A percentile compares a stretch with the other conserved stretches of the same genome.
These are phyloP conservation scores for Danio albolineatus DNA, from an alignment of 2,797 vertebrate species.

Conservation along the genomic window DNA sequence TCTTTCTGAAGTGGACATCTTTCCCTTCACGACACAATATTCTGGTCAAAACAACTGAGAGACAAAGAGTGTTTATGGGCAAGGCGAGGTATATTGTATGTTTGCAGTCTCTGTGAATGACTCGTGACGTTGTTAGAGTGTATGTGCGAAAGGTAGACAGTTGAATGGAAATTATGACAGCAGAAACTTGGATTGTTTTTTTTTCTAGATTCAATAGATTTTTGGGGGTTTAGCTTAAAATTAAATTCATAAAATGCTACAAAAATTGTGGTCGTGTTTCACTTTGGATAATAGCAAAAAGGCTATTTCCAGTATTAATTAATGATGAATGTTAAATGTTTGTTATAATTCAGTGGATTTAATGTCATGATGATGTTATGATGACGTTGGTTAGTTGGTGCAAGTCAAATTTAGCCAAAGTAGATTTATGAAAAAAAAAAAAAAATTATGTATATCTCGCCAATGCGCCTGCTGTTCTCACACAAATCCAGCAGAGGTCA, in stretches of 20 bases:
- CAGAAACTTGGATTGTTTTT: neutral
- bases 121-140: neutral
- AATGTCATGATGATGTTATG: no score
- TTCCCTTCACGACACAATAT: slow-evolving; percentile 47
- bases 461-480: no score
- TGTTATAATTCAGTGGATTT: neutral
- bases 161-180: neutral
- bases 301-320: neutral
- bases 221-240: neutral
- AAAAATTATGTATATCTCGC: no score
- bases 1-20: slow-evolving; percentile 37
- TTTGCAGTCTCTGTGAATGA: slow-evolving; percentile 18
- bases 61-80: slow-evolving; percentile 51
- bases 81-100: slow-evolving; percentile 26
- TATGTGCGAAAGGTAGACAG: neutral
- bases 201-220: neutral
- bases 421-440: no score
- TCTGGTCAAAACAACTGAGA: slow-evolving; percentile 30
- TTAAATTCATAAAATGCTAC: no score
- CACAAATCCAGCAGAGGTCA: no score
- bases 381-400: no score
- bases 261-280: neutral
- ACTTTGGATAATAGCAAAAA: neutral
- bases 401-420: no score
- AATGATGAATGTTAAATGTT: no score